Conservation (phyloP, 2,888 invertebrate genomes). For the Mimachlamys varia region DNA sequence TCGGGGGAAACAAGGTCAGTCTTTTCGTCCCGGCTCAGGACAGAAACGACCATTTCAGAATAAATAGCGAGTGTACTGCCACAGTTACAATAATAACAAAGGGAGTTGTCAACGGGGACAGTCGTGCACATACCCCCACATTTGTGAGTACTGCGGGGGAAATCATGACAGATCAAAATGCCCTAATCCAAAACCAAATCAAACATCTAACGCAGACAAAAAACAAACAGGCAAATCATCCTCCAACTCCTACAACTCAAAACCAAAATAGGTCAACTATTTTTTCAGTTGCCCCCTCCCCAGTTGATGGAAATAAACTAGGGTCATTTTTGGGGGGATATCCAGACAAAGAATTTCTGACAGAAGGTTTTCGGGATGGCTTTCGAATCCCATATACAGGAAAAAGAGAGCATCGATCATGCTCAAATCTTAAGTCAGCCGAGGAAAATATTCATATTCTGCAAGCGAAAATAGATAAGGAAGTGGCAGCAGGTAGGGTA, state of each 20-base stretch:
- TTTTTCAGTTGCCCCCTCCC: neutral
- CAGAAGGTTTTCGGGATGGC: too few species aligned
- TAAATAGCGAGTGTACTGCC: neutral
- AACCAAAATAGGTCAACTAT: too few species aligned
- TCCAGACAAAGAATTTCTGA: too few species aligned
- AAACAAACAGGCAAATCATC: too few species aligned
- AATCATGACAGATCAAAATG: neutral
- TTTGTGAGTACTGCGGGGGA: neutral
- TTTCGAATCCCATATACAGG: too few species aligned
- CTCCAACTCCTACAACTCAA: too few species aligned
- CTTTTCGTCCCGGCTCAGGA: neutral
- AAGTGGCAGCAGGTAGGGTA: neutral
- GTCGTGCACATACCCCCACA: conserved; percentile 12
- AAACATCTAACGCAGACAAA: neutral
- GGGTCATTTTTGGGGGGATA: too few species aligned
- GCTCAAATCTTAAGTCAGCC: too few species aligned
- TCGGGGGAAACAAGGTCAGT: neutral
- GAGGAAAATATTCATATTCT: neutral
- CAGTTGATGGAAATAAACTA: too few species aligned
- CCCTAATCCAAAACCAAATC: neutral
- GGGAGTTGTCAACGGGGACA: neutral
- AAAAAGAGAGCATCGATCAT: too few species aligned
- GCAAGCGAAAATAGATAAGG: neutral
- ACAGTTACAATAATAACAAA: neutral
- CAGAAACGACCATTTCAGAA: neutral